Percentiles rank a stretch among this genome's conserved stretches.
Evolutionary conservation across 2,113 vertebrate species (phyloP).

Genomic region (Entelurus aequoreus): DNA sequence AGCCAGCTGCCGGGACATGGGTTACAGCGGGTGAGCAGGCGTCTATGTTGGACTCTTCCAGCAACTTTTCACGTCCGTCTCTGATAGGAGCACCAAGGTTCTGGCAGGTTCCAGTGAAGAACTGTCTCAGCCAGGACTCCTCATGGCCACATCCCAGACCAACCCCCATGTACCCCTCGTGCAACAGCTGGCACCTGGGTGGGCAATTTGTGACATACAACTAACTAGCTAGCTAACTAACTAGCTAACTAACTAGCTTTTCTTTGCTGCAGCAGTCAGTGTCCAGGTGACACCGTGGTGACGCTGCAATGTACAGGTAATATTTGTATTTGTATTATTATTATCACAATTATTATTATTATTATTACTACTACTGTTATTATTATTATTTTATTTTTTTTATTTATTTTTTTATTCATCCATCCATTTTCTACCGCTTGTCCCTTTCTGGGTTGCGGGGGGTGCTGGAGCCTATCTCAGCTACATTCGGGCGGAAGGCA

Average conservation of each 20-base stretch:
- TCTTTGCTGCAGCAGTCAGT: conserved; percentile 34
- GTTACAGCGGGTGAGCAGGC: conserved; percentile 46
- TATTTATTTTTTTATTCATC: too few relatives aligned
- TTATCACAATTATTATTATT: too few relatives aligned
- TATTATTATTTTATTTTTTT: too few relatives aligned
- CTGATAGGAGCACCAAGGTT: conserved; percentile 48
- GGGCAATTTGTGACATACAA: background rate
- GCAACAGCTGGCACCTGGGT: conserved; percentile 45
- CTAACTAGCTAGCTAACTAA: too few relatives aligned
- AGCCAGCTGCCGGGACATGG: conserved; percentile 38
- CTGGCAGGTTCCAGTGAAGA: conserved; percentile 26
- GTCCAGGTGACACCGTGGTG: conserved; percentile 42
- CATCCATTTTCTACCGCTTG: too few relatives aligned
- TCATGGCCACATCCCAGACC: conserved; percentile 20
- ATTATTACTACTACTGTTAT: too few relatives aligned
- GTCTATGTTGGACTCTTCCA: background rate
- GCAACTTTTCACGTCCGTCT: background rate
- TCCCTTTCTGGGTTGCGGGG: too few relatives aligned
- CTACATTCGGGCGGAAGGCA: too few relatives aligned
- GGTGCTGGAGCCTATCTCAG: too few relatives aligned
- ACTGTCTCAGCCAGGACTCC: conserved; percentile 21
- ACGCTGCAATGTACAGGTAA: conserved; percentile 54
- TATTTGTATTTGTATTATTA: too few relatives aligned
- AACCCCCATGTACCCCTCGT: conserved; percentile 27
- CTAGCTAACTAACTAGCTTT: background rate